Conservation (phyloP, 2,888 invertebrate genomes). For the Nomada fabriciana region DNA sequence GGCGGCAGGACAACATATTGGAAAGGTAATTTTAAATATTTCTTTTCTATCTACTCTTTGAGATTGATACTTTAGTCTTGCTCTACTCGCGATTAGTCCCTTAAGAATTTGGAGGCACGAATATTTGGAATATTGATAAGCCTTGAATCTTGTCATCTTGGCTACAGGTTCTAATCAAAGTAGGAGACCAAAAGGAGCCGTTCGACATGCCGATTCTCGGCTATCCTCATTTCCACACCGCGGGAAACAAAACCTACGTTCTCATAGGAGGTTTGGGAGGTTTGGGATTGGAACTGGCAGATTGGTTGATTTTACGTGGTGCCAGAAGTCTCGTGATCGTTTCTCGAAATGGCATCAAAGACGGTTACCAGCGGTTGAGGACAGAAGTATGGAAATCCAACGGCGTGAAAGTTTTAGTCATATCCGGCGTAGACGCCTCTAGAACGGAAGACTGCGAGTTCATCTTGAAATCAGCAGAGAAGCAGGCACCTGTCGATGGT, state of each 20-base stretch:
- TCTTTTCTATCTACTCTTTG: too few species aligned
- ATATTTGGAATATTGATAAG: not conserved
- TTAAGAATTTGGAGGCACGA: too few species aligned
- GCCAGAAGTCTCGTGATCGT: slow-evolving; percentile 92
- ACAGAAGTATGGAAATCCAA: slow-evolving; percentile 89
- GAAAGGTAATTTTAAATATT: slow-evolving; percentile 86
- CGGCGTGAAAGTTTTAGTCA: slow-evolving; percentile 89
- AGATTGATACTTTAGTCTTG: too few species aligned
- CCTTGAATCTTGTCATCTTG: not conserved
- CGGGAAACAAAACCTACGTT: slow-evolving; percentile 86
- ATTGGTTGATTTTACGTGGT: slow-evolving; percentile 94
- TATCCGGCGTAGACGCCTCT: slow-evolving; percentile 89
- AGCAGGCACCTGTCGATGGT: slow-evolving; percentile 87
- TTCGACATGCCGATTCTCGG: slow-evolving; percentile 79
- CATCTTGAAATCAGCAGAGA: slow-evolving; percentile 87
- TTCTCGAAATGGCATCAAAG: slow-evolving; percentile 91
- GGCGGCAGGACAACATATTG: slow-evolving; percentile 91
- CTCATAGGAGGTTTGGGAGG: slow-evolving; percentile 95
- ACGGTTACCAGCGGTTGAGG: slow-evolving; percentile 92
- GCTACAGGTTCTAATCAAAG: slow-evolving; percentile 33
- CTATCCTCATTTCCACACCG: slow-evolving; percentile 85
- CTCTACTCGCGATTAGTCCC: too few species aligned
- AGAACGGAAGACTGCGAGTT: slow-evolving; percentile 89
- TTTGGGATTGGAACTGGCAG: slow-evolving; percentile 94
- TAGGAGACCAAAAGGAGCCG: slow-evolving; percentile 54